Percentiles rank a stretch among this genome's conserved stretches.
Evolutionary conservation across 2,888 invertebrate genomes (phyloP).

Genomic region (Amphimallon solstitiale): DNA sequence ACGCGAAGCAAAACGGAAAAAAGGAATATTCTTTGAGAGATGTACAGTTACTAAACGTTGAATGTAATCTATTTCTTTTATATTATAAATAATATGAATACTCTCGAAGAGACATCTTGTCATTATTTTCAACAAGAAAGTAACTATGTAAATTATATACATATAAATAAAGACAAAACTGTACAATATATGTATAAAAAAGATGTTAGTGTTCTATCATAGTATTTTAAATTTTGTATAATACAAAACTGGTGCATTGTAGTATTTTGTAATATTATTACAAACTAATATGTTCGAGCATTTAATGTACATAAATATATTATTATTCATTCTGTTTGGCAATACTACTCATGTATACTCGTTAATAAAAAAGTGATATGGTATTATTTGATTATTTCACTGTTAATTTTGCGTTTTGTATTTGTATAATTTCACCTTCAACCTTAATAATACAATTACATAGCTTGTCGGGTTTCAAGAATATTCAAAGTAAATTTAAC

Average conservation of each 20-base stretch:
- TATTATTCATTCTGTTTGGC: constrained; percentile 52
- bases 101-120: neutral
- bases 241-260: constrained; percentile 56
- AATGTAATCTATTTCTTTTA: neutral
- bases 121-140: constrained; percentile 30
- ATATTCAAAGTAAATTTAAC: no score
- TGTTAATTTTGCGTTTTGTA: neutral
- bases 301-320: constrained; percentile 56
- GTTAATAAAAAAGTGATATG: constrained; percentile 43
- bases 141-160: constrained; percentile 18
- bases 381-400: constrained; percentile 21
- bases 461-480: no score
- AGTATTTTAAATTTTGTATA: constrained; percentile 51
- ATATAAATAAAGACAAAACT: constrained; percentile 36
- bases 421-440: no score
- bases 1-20: neutral
- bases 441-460: no score
- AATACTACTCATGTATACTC: constrained; percentile 50
- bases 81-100: neutral
- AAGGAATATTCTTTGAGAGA: constrained; percentile 5
- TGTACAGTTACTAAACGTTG: constrained; percentile 43
- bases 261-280: constrained; percentile 59
- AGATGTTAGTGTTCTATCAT: constrained; percentile 42
- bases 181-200: constrained; percentile 46
- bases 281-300: constrained; percentile 52